These are phyloP conservation scores for Perca flavescens DNA, from an alignment of 2,113 vertebrate genomes.

Conservation along the genomic window DNA sequence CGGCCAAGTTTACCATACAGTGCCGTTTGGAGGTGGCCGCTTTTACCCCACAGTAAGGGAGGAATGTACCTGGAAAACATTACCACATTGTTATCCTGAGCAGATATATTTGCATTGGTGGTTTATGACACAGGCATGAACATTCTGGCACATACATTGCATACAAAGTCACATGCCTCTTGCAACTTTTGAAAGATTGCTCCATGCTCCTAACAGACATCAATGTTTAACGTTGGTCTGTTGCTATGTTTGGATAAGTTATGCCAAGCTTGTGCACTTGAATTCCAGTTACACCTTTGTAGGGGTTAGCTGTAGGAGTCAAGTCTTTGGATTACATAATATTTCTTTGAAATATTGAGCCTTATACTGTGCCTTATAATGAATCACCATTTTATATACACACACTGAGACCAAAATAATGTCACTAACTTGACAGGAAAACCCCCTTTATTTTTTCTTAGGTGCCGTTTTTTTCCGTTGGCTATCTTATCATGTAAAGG, in stretches of 20 bases:
- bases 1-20: slow-evolving; percentile 97
- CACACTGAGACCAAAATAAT: slow-evolving; percentile 4
- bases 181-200: not conserved
- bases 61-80: slow-evolving; percentile 91
- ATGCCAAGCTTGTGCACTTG: not conserved
- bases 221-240: slow-evolving; percentile 7
- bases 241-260: slow-evolving; percentile 39
- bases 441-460: not conserved
- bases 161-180: slow-evolving; percentile 24
- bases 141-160: slow-evolving; percentile 13
- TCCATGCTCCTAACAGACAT: not conserved
- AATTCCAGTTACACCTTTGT: slow-evolving; percentile 34
- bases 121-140: not conserved
- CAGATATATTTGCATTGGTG: slow-evolving; percentile 23
- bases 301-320: slow-evolving; percentile 53
- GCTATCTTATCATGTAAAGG: not conserved
- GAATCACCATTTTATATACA: slow-evolving; percentile 31
- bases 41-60: slow-evolving; percentile 97
- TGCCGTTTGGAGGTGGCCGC: slow-evolving; percentile 97
- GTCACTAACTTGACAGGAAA: slow-evolving; percentile 20
- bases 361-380: slow-evolving; percentile 22
- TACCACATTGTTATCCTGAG: slow-evolving; percentile 1
- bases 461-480: not conserved
- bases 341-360: slow-evolving; percentile 30
- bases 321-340: slow-evolving; percentile 49